Evolutionary conservation across 2,888 invertebrate genomes (phyloP).

Genomic region (Oscheius sp.): DNA sequence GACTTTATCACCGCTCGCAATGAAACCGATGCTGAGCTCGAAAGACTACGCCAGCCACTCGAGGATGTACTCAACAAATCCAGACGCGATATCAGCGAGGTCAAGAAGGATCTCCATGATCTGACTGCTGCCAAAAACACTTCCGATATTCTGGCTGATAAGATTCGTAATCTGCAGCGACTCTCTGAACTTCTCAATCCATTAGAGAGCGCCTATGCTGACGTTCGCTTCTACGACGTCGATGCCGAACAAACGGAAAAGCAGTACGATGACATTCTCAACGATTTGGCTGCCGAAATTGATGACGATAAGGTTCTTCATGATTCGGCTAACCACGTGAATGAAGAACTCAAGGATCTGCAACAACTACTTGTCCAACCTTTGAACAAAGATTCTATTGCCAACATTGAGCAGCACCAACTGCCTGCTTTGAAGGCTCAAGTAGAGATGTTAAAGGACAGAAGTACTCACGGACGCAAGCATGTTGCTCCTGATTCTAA

Average conservation of each 20-base stretch:
- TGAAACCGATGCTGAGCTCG: slow-evolving; percentile 47
- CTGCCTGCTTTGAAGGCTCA: slow-evolving; percentile 47
- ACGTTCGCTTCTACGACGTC: slow-evolving; percentile 60
- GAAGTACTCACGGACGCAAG: slow-evolving; percentile 35
- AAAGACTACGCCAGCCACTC: slow-evolving; percentile 38
- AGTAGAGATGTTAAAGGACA: slow-evolving; percentile 41
- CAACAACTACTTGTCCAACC: slow-evolving; percentile 33
- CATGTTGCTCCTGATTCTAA: slow-evolving; percentile 39
- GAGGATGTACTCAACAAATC: slow-evolving; percentile 37
- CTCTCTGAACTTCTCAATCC: slow-evolving; percentile 57
- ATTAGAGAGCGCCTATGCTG: slow-evolving; percentile 58
- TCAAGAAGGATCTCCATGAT: slow-evolving; percentile 33
- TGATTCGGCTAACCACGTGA: slow-evolving; percentile 48
- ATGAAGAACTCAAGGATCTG: slow-evolving; percentile 39
- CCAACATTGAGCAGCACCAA: slow-evolving; percentile 25
- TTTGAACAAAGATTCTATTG: slow-evolving; percentile 7
- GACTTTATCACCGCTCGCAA: slow-evolving; percentile 53
- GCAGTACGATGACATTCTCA: slow-evolving; percentile 51
- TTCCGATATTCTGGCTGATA: slow-evolving; percentile 36
- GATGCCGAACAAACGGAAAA: slow-evolving; percentile 56
- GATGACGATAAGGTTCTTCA: slow-evolving; percentile 46
- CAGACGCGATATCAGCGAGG: slow-evolving; percentile 34
- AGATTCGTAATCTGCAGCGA: slow-evolving; percentile 45
- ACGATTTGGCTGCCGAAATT: slow-evolving; percentile 41
- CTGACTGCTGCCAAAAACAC: slow-evolving; percentile 34